Evolutionary conservation across 2,113 vertebrate genomes (phyloP).

Genomic region (Pygoscelis antarcticus): DNA sequence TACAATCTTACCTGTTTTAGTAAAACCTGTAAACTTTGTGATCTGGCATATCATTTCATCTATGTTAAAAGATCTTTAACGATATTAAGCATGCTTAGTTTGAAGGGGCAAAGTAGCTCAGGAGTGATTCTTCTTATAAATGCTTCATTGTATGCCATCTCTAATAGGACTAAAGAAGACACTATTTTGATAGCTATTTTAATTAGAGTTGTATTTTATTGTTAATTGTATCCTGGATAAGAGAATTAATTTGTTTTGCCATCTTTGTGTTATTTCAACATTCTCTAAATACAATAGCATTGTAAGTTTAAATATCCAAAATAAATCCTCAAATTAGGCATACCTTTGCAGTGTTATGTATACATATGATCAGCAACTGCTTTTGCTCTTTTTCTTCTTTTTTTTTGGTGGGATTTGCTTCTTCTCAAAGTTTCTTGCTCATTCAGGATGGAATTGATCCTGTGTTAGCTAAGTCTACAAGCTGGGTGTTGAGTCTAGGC

Average conservation of each 20-base stretch:
- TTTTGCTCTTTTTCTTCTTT: neutral
- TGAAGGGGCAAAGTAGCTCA: neutral
- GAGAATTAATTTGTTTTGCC: neutral
- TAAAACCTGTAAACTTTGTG: neutral
- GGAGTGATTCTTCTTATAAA: neutral
- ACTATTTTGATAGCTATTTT: neutral
- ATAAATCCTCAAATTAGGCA: neutral
- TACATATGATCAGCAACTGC: neutral
- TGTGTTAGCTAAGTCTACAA: neutral
- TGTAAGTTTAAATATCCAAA: neutral
- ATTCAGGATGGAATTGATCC: neutral
- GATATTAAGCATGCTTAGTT: neutral
- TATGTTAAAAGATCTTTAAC: neutral
- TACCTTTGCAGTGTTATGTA: neutral
- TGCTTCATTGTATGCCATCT: neutral
- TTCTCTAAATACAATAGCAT: neutral
- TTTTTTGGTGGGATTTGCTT: neutral
- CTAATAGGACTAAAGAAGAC: neutral
- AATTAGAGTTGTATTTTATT: neutral
- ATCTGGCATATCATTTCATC: neutral
- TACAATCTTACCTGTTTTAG: neutral
- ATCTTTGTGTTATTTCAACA: neutral
- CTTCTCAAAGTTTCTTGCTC: neutral
- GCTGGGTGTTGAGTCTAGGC: neutral
- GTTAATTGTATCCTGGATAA: neutral